phyloP scores from a whole-genome alignment of 1,140 invertebrate genomes.

The Aphidius gifuensis region DNA sequence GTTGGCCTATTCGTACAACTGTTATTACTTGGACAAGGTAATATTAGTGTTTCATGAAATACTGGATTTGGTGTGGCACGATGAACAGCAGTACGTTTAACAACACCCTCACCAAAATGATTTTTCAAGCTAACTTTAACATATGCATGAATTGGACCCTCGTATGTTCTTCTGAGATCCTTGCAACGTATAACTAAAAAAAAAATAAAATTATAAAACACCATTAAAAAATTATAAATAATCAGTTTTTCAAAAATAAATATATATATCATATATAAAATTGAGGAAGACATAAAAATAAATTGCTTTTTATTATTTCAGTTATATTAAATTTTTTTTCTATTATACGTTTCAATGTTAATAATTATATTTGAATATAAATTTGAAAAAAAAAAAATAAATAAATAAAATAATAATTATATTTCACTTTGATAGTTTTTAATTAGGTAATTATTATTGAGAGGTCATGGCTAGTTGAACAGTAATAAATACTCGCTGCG shows the following conservation, averaged over 20 bases:
- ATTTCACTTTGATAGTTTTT: too few relatives aligned
- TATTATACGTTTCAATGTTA: neutral
- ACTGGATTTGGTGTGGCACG: constrained; percentile 53
- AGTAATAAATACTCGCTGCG: too few relatives aligned
- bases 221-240: too few relatives aligned
- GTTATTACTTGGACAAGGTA: constrained; percentile 46
- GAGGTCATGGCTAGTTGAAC: too few relatives aligned
- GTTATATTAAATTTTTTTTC: neutral
- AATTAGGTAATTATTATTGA: too few relatives aligned
- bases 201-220: too few relatives aligned
- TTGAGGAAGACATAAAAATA: neutral
- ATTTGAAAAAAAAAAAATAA: too few relatives aligned
- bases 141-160: constrained; percentile 52
- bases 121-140: constrained; percentile 52
- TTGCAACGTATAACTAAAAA: constrained; percentile 52
- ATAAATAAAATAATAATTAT: too few relatives aligned
- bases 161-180: constrained; percentile 47
- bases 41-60: constrained; percentile 50
- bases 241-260: constrained; percentile 19
- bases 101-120: constrained; percentile 42
- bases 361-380: too few relatives aligned
- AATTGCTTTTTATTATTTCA: too few relatives aligned
- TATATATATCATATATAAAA: constrained; percentile 4
- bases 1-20: constrained; percentile 42
- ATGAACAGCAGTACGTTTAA: constrained; percentile 53